Evolutionary conservation across 1,140 invertebrate species (phyloP).

Genomic region (Mesaphorura yosii): DNA sequence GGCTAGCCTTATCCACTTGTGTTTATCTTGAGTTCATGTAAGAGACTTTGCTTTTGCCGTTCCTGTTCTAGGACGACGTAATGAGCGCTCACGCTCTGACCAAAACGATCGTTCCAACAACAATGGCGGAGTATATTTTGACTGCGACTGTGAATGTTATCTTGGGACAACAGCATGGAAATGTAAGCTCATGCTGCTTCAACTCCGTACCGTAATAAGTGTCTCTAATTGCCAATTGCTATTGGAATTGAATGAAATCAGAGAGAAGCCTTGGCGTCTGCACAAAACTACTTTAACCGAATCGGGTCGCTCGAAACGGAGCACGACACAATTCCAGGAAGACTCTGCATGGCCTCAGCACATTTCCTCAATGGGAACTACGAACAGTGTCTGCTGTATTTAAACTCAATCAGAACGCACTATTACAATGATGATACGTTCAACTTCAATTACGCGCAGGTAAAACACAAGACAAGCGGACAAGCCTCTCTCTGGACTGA

Average conservation of each 20-base stretch:
- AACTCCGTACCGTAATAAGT: conserved; percentile 53
- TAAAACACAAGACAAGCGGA: too few species aligned
- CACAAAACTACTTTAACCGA: conserved; percentile 90
- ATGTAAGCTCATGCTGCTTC: conserved; percentile 7
- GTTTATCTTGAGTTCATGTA: conserved; percentile 2
- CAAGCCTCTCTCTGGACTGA: too few species aligned
- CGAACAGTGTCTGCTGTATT: conserved; percentile 89
- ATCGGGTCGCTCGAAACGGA: conserved; percentile 94
- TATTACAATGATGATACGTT: conserved; percentile 93
- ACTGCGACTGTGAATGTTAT: conserved; percentile 92
- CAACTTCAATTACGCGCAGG: conserved; percentile 94
- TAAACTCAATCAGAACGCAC: conserved; percentile 94
- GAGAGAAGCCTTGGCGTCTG: conserved; percentile 85
- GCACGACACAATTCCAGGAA: conserved; percentile 54
- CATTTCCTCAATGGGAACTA: conserved; percentile 42
- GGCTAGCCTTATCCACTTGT: too few species aligned
- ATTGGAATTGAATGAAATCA: conserved; percentile 38
- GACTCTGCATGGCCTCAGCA: conserved; percentile 31
- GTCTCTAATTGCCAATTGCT: neutral
- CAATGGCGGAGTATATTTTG: conserved; percentile 91
- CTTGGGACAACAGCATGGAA: conserved; percentile 75
- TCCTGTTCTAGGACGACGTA: conserved; percentile 57
- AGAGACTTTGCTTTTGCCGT: neutral
- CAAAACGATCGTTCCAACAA: conserved; percentile 81
- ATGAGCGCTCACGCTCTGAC: conserved; percentile 80